Evolutionary conservation across 2,113 vertebrate species (phyloP).

Genomic region (Aleadryas rufinucha): DNA sequence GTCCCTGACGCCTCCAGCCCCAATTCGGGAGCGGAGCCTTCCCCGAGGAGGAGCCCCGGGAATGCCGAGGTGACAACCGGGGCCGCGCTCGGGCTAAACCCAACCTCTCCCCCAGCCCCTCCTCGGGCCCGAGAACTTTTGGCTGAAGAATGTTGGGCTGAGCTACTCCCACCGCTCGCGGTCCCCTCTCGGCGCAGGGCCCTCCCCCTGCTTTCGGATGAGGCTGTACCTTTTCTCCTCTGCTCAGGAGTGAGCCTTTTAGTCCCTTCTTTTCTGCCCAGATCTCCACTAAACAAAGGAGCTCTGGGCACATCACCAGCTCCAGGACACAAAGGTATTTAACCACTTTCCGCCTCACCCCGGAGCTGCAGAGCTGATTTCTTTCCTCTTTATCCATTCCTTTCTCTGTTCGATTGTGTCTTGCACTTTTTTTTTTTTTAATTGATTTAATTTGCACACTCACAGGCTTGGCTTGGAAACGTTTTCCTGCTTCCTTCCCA

Average conservation of each 20-base stretch:
- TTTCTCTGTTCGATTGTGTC: not conserved
- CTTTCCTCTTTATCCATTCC: not conserved
- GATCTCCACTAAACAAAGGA: constrained; percentile 68
- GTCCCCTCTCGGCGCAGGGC: constrained; percentile 50
- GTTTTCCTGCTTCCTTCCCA: not conserved
- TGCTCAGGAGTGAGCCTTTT: constrained; percentile 73
- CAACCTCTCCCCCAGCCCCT: not conserved
- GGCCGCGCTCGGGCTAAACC: not conserved
- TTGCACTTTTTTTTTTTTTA: not conserved
- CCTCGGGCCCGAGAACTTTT: constrained; percentile 31
- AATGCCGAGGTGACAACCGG: not conserved
- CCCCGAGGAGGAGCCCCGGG: not conserved
- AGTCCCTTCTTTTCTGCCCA: constrained; percentile 73
- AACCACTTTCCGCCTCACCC: not conserved
- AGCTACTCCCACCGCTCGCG: constrained; percentile 69
- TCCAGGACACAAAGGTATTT: constrained; percentile 60
- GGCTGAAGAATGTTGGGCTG: constrained; percentile 79
- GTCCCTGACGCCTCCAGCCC: not conserved
- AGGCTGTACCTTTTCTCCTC: constrained; percentile 80
- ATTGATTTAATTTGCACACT: not conserved
- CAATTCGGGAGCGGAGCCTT: not conserved
- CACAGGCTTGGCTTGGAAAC: not conserved
- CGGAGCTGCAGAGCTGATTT: not conserved
- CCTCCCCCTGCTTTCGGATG: constrained; percentile 79
- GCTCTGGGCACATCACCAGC: constrained; percentile 70